Percentiles rank a stretch among this genome's conserved stretches.
phyloP scores from a whole-genome alignment of 2,888 invertebrate species.

The Netelia melanura region DNA sequence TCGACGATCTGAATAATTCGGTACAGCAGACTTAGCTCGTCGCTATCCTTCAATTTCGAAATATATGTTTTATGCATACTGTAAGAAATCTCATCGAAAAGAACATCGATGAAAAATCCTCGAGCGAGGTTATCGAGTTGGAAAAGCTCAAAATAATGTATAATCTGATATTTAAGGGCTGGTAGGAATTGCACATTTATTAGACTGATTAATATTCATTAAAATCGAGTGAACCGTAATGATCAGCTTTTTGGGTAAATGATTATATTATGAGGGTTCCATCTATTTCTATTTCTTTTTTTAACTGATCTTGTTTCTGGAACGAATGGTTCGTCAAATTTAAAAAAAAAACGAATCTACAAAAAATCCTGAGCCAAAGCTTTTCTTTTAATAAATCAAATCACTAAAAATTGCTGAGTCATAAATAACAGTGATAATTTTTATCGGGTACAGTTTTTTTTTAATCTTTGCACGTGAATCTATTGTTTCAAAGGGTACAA shows the following conservation, averaged over 20 bases:
- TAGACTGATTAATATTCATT: background rate
- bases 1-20: conserved; percentile 52
- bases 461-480: too few species aligned
- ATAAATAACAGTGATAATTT: too few species aligned
- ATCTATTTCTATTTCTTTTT: background rate
- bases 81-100: conserved; percentile 21
- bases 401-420: too few species aligned
- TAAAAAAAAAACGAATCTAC: too few species aligned
- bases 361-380: too few species aligned
- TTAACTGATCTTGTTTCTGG: background rate
- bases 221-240: background rate
- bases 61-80: conserved; percentile 33
- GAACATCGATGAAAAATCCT: background rate
- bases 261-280: background rate
- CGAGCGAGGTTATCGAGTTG: conserved; percentile 17
- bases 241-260: background rate
- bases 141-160: conserved; percentile 17
- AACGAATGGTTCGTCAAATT: background rate
- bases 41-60: conserved; percentile 20
- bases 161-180: conserved; percentile 4
- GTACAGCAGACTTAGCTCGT: conserved; percentile 1
- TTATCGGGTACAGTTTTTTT: too few species aligned
- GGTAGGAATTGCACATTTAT: background rate
- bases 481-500: too few species aligned
- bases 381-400: too few species aligned